Conservation (phyloP, 2,797 vertebrate genomes). For the Typhlichthys subterraneus region DNA sequence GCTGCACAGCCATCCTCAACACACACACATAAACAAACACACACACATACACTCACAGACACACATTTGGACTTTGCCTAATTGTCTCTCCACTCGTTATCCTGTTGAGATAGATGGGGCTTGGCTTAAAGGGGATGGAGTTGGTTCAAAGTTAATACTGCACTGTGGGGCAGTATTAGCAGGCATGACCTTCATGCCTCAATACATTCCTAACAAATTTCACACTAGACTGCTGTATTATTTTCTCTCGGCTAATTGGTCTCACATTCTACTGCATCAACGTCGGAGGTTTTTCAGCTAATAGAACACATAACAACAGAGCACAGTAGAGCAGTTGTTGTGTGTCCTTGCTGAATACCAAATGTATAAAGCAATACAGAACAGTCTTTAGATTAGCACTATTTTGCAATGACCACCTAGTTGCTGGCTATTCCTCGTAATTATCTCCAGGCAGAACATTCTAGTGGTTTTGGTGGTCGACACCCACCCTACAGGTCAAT, state of each 20-base stretch:
- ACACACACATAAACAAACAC: too few relatives aligned
- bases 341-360: constrained; percentile 8
- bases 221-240: constrained; percentile 3
- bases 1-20: too few relatives aligned
- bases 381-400: constrained; percentile 9
- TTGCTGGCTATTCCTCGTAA: constrained; percentile 13
- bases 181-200: constrained; percentile 18
- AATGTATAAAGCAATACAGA: constrained; percentile 5
- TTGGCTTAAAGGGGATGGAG: constrained; percentile 15
- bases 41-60: constrained; percentile 4
- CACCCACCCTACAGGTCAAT: too few relatives aligned
- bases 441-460: not conserved
- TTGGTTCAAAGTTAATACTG: constrained; percentile 35
- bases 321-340: too few relatives aligned
- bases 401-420: constrained; percentile 8
- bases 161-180: constrained; percentile 38
- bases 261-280: constrained; percentile 21
- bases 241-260: constrained; percentile 34
- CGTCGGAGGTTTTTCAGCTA: constrained; percentile 9
- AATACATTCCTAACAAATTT: constrained; percentile 32
- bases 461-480: too few relatives aligned
- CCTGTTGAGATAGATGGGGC: not conserved
- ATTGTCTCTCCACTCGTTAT: not conserved
- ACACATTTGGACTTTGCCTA: not conserved
- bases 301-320: too few relatives aligned